A percentile compares a stretch with the other conserved stretches of the same genome.
These are phyloP conservation scores for Apaloderma vittatum DNA, from an alignment of 2,113 vertebrate species.

Conservation along the genomic window DNA sequence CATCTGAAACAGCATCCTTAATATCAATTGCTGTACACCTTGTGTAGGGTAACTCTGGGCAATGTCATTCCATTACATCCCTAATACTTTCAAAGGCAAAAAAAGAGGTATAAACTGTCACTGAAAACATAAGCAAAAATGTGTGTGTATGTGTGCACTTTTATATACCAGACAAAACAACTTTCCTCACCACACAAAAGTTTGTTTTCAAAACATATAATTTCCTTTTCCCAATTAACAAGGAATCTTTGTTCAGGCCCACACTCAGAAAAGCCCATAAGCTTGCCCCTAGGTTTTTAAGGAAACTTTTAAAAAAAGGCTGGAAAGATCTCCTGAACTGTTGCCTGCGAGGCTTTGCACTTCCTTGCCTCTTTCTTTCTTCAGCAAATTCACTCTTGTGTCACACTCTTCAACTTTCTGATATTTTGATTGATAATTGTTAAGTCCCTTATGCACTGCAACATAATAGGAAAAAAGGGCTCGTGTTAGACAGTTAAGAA, in stretches of 20 bases:
- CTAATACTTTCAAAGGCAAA: neutral
- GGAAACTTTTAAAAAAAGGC: neutral
- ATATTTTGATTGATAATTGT: neutral
- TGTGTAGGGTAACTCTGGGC: neutral
- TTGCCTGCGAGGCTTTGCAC: neutral
- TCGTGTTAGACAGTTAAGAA: neutral
- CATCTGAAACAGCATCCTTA: neutral
- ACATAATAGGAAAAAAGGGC: neutral
- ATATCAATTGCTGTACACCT: neutral
- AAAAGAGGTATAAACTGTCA: neutral
- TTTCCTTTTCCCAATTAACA: neutral
- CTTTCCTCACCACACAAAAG: neutral
- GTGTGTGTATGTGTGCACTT: neutral
- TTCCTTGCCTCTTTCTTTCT: neutral
- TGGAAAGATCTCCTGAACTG: neutral
- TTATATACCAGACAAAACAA: neutral
- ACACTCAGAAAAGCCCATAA: neutral
- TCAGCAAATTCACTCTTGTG: neutral
- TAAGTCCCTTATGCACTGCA: neutral
- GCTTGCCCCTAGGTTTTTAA: neutral
- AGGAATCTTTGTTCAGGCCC: neutral
- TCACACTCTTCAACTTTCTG: neutral
- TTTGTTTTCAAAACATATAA: neutral
- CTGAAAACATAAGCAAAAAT: neutral
- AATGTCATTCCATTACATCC: neutral